Evolutionary conservation across 2,888 invertebrate genomes (phyloP).

Genomic region (Erebia palarica): DNA sequence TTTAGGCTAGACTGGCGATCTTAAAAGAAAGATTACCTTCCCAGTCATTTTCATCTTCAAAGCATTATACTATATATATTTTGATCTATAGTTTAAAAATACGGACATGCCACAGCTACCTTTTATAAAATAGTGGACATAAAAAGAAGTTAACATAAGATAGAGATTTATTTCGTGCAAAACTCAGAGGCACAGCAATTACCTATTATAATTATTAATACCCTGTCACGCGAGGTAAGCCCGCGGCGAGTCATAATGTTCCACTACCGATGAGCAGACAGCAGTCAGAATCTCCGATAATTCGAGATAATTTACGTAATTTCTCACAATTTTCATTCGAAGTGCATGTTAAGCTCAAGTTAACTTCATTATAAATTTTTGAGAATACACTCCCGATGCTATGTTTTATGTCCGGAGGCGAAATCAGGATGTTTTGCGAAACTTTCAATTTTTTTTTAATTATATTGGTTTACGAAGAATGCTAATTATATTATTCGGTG

Average conservation of each 20-base stretch:
- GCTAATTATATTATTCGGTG: not conserved
- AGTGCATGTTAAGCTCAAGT: conserved; percentile 70
- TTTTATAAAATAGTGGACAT: conserved; percentile 9
- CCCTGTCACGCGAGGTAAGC: conserved; percentile 68
- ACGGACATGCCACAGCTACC: conserved; percentile 7
- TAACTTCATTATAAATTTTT: conserved; percentile 60
- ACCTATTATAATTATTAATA: conserved; percentile 69
- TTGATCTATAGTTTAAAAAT: conserved; percentile 1
- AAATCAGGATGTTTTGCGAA: conserved; percentile 37
- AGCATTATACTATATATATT: too few species aligned
- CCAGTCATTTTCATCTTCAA: not conserved
- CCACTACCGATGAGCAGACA: conserved; percentile 62
- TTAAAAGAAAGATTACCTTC: not conserved
- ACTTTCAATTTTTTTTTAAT: conserved; percentile 27
- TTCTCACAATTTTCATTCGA: conserved; percentile 69
- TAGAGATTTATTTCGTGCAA: conserved; percentile 48
- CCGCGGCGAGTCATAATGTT: conserved; percentile 60
- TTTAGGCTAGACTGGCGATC: not conserved
- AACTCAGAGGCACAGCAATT: conserved; percentile 57
- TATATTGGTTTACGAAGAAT: conserved; percentile 12
- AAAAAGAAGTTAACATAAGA: conserved; percentile 51
- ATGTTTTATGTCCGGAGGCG: conserved; percentile 53
- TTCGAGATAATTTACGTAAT: conserved; percentile 78
- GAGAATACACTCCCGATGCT: conserved; percentile 60
- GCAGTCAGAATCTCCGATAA: conserved; percentile 70